Base-by-base conservation (phyloP, 2,888 invertebrate species). In the Xylota sylvarum region DNA sequence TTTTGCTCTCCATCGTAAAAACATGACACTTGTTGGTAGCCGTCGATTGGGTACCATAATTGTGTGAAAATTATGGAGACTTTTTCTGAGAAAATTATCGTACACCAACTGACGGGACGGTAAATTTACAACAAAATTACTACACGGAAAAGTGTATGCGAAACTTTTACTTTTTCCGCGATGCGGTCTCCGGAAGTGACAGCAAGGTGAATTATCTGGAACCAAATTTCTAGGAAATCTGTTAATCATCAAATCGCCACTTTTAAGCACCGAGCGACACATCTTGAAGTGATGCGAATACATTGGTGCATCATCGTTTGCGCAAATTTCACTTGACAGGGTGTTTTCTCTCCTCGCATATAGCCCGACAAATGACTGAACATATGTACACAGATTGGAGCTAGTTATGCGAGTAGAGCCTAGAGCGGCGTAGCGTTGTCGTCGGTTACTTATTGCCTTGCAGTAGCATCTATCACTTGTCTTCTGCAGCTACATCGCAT, bases 151-250 rank as follows among this genome's bases (percentile, higher is more conserved):
- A 62, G 65, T 37, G 9, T 37, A 4, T 30, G 14, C 1, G 52
- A 81, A 81, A 76, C 85, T 85, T 85, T 85, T 85, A 85, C 85
- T 85, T 85, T 85, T 65, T 50, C 9, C 43, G 12, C 14, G 14
- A 43, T 74, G 65, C 56, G 65, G 35, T 12, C 23, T 19, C 76
- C 85, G 85, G 85, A 85, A 85, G 65, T 76, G 43, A 23, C 35
- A 32, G 10, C 62, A 17, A 37, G 69, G 64, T 79, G 73, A 84
- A 74, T 85, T 85, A 70, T 58, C 60, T 85, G 70, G 9, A 65
- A 85, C 80, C 27, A 10, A 85, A 81, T 81, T 85, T 81, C 76
- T 60, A 76, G 85, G 81, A 85, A 85, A 81, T 77, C 65, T 43
- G 74, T 65, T 30, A 81, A 76, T 76, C 81, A 65, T 70, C 64